Conservation (phyloP, 2,888 invertebrate genomes). For the Ceramica pisi region DNA sequence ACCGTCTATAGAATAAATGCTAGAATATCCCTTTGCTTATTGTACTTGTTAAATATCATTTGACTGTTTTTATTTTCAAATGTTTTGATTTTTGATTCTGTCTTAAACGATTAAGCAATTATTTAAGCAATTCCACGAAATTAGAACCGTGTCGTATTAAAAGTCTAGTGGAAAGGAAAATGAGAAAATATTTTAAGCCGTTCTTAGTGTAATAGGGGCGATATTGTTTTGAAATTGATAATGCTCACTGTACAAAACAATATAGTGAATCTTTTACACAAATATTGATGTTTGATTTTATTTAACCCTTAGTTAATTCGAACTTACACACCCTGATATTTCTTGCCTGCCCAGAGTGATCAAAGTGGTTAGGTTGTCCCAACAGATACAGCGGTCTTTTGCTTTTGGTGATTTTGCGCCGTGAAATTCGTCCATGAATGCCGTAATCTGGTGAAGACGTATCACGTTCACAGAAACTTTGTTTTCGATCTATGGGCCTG, state of each 20-base stretch:
- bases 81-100: conserved; percentile 56
- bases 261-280: conserved; percentile 88
- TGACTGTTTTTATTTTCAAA: conserved; percentile 59
- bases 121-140: conserved; percentile 74
- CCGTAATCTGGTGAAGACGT: too few relatives aligned
- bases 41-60: conserved; percentile 57
- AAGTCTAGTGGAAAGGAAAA: conserved; percentile 74
- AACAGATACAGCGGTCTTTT: too few relatives aligned
- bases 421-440: too few relatives aligned
- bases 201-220: conserved; percentile 78
- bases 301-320: conserved; percentile 15
- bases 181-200: conserved; percentile 79
- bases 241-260: conserved; percentile 85
- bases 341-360: background rate
- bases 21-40: conserved; percentile 73
- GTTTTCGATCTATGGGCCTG: too few relatives aligned
- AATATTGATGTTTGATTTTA: conserved; percentile 76
- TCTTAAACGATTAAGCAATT: conserved; percentile 63
- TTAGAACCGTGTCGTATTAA: conserved; percentile 73
- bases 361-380: too few relatives aligned
- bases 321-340: background rate
- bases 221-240: conserved; percentile 87
- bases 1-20: conserved; percentile 76
- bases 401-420: too few relatives aligned
- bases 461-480: too few relatives aligned